A percentile compares a stretch with the other conserved stretches of the same genome.
Conservation (phyloP, 2,797 vertebrate species). For the Acanthiza pusilla region DNA sequence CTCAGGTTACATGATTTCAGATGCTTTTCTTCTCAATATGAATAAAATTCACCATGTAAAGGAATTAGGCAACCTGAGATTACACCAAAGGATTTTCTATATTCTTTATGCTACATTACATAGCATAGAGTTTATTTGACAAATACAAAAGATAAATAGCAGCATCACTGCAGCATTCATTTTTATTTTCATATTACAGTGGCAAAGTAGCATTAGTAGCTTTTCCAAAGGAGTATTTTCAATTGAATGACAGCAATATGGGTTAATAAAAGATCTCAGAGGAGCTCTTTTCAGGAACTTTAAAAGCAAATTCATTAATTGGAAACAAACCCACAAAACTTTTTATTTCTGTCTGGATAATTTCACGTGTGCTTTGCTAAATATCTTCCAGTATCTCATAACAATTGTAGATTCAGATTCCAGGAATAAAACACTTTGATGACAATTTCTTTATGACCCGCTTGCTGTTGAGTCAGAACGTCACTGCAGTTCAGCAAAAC, state of each 20-base stretch:
- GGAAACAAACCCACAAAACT: not conserved
- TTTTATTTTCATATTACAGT: constrained; percentile 18
- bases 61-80: not conserved
- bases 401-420: not conserved
- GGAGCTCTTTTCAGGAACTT: not conserved
- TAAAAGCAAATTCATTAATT: not conserved
- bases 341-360: not conserved
- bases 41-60: constrained; percentile 2
- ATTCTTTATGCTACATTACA: not conserved
- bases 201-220: not conserved
- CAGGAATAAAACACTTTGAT: not conserved
- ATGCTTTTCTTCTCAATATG: not conserved
- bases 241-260: constrained; percentile 4
- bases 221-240: constrained; percentile 5
- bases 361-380: not conserved
- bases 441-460: not conserved
- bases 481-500: not conserved
- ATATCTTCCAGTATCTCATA: not conserved
- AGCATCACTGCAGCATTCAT: not conserved
- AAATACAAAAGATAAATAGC: constrained; percentile 13
- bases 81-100: not conserved
- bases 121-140: not conserved
- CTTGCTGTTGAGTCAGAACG: not conserved
- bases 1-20: not conserved
- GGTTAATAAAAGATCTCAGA: constrained; percentile 3